Conservation (phyloP, 2,888 invertebrate genomes). For the Mimas tiliae region DNA sequence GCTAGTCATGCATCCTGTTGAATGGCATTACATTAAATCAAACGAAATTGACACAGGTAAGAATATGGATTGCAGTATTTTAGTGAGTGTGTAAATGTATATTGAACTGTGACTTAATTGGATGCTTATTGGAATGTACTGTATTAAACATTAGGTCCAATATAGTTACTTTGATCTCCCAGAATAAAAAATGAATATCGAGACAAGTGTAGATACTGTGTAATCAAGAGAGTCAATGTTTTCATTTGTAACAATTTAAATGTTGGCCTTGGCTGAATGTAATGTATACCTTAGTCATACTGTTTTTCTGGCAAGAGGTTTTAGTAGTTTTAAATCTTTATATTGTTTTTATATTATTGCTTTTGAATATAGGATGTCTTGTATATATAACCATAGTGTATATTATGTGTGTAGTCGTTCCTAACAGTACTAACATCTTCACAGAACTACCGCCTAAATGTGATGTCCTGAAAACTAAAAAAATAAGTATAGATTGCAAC, state of each 20-base stretch:
- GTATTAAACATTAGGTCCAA: too few relatives aligned
- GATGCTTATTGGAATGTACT: too few relatives aligned
- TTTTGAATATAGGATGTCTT: not conserved
- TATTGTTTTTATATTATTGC: not conserved
- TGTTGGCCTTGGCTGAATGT: not conserved
- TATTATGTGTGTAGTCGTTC: not conserved
- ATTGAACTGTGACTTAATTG: not conserved
- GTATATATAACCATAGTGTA: not conserved
- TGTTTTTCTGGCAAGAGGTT: not conserved
- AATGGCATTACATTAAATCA: conserved; percentile 86
- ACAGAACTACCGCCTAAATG: conserved; percentile 54
- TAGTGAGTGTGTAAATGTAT: not conserved
- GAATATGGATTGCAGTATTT: conserved; percentile 21
- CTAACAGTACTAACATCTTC: conserved; percentile 31
- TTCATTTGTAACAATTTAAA: too few relatives aligned
- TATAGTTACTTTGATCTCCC: too few relatives aligned
- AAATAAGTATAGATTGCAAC: conserved; percentile 50
- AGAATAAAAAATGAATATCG: too few relatives aligned
- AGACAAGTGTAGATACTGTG: too few relatives aligned
- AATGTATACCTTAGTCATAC: not conserved
- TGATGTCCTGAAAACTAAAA: conserved; percentile 55
- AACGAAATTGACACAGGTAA: conserved; percentile 50
- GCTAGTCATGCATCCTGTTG: conserved; percentile 89
- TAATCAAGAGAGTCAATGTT: too few relatives aligned
- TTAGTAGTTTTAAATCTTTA: not conserved